Base-by-base conservation (phyloP, 2,888 invertebrate species). In the Heliconius hortense region DNA sequence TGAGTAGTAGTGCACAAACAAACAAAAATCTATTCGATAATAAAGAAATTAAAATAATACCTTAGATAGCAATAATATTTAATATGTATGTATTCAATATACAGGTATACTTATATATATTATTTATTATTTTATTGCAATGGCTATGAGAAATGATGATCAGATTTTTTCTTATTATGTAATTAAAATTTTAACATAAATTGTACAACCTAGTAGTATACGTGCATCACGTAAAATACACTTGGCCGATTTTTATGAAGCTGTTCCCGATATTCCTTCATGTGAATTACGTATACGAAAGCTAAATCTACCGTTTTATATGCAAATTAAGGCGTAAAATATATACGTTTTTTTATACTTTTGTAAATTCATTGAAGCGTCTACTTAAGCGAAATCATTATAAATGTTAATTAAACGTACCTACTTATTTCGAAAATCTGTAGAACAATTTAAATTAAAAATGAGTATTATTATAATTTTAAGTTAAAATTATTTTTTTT, bases 181-280 rank as follows among this genome's bases (percentile, higher is more conserved):
- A 59, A n/a, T n/a, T 59, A 24, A 59, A 48, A 13, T 24, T 59
- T 0, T 4, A 13, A 26, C 3, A 59, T 11, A 28, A 28, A 18
- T 62, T 2, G 10, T 31, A 28, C 10, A 31, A 4, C 21, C 63
- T 28, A 63, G 0, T 26, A 63, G 1, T 67, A 24, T 66, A 39
- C n/a, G 64, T 39, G 35, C 66, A 66, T 8, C 43, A 31, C 53
- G 53, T 11, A 53, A 69, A 56, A 21, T 56, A 8, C 53, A 56
- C 53, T 67, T 11, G 26, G 67, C 26, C 43, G 26, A 26, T 67
- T 67, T 26, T 67, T 67, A 67, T 43, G 26, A 67, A 67, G 26
- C 26, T 43, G 67, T 26, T 43, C 15, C 39, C 26, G 24, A 67
- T 67, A 18, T 67, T 26, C 43, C 10, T 67, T 43, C 43, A 67